phyloP scores from a whole-genome alignment of 37 sponge, comb jelly and placozoan species.

The Cladorhizidae sp. region DNA sequence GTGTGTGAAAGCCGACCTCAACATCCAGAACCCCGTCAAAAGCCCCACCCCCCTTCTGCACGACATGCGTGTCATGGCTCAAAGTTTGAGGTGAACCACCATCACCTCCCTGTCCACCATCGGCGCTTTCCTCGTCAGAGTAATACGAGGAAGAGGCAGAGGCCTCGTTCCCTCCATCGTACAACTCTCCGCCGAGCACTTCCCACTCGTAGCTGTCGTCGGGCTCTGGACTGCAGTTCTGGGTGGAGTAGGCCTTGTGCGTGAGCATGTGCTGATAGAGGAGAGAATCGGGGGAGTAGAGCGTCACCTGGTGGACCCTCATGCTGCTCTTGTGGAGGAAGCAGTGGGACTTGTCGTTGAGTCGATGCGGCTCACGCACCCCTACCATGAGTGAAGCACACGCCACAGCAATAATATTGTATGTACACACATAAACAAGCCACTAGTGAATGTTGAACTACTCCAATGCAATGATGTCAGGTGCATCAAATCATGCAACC shows the following conservation, averaged over 20 bases:
- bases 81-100: not conserved
- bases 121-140: not conserved
- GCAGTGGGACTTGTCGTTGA: conserved; percentile 42
- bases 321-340: conserved; percentile 16
- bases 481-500: too few species aligned
- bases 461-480: too few species aligned
- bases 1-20: conserved; percentile 6
- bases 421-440: too few species aligned
- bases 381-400: too few species aligned
- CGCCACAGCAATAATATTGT: too few species aligned
- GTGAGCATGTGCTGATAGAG: conserved; percentile 68
- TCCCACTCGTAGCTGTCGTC: conserved; percentile 45
- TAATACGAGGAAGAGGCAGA: conserved; percentile 7
- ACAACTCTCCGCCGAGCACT: not conserved
- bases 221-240: not conserved
- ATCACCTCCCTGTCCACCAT: not conserved
- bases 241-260: conserved; percentile 51
- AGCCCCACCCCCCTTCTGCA: not conserved
- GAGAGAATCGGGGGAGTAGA: conserved; percentile 43
- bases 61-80: too few species aligned
- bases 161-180: conserved; percentile 15
- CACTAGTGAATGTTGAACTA: too few species aligned
- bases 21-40: not conserved
- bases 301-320: conserved; percentile 18
- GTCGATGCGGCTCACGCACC: conserved; percentile 17